phyloP scores from a whole-genome alignment of 2,888 invertebrate genomes.

The Aphidoletes aphidimyza region DNA sequence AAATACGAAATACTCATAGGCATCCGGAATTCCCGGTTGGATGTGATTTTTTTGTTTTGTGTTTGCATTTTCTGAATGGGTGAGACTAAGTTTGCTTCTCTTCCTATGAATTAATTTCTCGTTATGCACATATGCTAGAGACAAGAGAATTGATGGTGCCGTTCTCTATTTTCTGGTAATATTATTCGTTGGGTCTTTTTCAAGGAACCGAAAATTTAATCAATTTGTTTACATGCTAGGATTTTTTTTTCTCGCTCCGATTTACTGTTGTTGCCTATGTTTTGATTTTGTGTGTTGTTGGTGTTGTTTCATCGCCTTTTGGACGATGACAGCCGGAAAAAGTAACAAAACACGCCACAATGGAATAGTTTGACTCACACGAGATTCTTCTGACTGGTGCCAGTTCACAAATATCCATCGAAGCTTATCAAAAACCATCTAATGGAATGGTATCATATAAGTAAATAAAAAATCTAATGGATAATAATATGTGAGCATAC shows the following conservation, averaged over 20 bases:
- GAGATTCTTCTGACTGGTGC: neutral
- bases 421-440: neutral
- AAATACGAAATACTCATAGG: neutral
- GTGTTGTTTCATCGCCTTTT: neutral
- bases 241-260: neutral
- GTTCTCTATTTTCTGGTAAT: neutral
- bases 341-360: slow-evolving; percentile 19
- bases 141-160: neutral
- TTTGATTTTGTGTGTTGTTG: neutral
- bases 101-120: neutral
- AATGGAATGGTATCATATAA: neutral
- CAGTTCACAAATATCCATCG: no score
- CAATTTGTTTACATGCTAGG: slow-evolving; percentile 18
- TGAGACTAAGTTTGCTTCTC: neutral
- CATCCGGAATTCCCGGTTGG: slow-evolving; percentile 11
- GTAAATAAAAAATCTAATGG: neutral
- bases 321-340: slow-evolving; percentile 10
- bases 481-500: neutral
- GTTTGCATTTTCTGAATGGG: neutral
- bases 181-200: neutral
- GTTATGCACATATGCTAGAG: neutral
- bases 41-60: neutral
- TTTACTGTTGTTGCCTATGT: no score
- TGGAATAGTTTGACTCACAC: slow-evolving; percentile 2
- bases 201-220: slow-evolving; percentile 11